phyloP scores from a whole-genome alignment of 1,140 invertebrate genomes.

The Pemphigus obesinymphae region DNA sequence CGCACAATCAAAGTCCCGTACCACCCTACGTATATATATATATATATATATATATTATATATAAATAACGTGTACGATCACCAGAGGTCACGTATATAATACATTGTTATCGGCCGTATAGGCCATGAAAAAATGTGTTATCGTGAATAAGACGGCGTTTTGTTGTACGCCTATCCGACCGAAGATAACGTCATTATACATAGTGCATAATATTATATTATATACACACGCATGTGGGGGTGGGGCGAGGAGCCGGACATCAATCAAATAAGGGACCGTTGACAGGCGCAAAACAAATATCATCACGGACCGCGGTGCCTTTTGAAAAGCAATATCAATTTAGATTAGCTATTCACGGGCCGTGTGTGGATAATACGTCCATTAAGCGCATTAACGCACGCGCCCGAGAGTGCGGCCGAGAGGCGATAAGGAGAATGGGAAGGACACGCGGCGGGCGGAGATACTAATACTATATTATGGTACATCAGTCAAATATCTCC shows the following conservation, averaged over 20 bases:
- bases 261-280: conserved; percentile 32
- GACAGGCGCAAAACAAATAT: conserved; percentile 41
- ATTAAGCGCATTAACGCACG: conserved; percentile 16
- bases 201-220: too few species aligned
- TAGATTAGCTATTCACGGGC: conserved; percentile 19
- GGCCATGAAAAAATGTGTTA: neutral
- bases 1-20: too few species aligned
- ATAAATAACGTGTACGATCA: too few species aligned
- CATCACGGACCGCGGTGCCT: conserved; percentile 24
- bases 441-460: neutral
- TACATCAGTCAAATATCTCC: neutral
- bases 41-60: too few species aligned
- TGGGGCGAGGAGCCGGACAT: neutral
- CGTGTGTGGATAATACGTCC: conserved; percentile 22
- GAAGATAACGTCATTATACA: conserved; percentile 28
- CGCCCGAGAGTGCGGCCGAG: neutral
- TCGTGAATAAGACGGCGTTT: neutral
- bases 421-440: neutral
- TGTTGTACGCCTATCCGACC: conserved; percentile 3
- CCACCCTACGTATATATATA: too few species aligned
- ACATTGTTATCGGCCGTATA: neutral
- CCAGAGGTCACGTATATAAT: neutral
- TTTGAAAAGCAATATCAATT: conserved; percentile 29
- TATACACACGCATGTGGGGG: neutral
- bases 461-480: too few species aligned